Evolutionary conservation across 2,113 vertebrate genomes (phyloP).

Genomic region (Ophthalmolycus amberensis): DNA sequence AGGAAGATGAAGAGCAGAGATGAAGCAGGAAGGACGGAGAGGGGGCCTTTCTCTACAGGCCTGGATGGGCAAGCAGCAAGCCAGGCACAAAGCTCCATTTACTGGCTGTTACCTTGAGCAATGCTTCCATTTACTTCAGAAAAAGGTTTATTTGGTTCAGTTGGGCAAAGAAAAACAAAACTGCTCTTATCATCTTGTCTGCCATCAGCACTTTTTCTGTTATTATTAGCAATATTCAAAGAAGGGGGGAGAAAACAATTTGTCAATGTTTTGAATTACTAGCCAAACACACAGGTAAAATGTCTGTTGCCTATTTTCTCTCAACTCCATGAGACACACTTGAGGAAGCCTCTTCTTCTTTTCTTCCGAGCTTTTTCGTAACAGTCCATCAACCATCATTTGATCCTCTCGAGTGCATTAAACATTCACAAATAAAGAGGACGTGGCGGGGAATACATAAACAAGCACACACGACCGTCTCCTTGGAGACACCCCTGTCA

Average conservation of each 20-base stretch:
- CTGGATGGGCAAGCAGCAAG: slow-evolving; percentile 80
- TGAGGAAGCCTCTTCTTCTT: slow-evolving; percentile 32
- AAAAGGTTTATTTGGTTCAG: slow-evolving; percentile 69
- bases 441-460: slow-evolving; percentile 54
- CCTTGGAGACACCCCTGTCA: slow-evolving; percentile 50
- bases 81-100: slow-evolving; percentile 86
- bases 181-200: slow-evolving; percentile 60
- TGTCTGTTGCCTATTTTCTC: slow-evolving; percentile 42
- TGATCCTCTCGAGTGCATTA: slow-evolving; percentile 61
- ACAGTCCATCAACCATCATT: slow-evolving; percentile 67
- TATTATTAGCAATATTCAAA: slow-evolving; percentile 72
- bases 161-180: slow-evolving; percentile 20
- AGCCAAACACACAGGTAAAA: slow-evolving; percentile 56
- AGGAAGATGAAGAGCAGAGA: slow-evolving; percentile 90
- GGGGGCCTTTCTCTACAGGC: slow-evolving; percentile 82
- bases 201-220: slow-evolving; percentile 62
- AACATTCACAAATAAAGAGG: slow-evolving; percentile 62
- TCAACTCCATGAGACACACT: slow-evolving; percentile 24
- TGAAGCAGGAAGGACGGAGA: slow-evolving; percentile 87
- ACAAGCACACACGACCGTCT: slow-evolving; percentile 30
- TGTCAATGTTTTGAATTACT: slow-evolving; percentile 66
- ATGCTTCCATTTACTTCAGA: slow-evolving; percentile 82
- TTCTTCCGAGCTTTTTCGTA: slow-evolving; percentile 7
- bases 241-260: slow-evolving; percentile 42
- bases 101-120: slow-evolving; percentile 86